phyloP scores from a whole-genome alignment of 2,113 vertebrate species.

The Lagopus muta region DNA sequence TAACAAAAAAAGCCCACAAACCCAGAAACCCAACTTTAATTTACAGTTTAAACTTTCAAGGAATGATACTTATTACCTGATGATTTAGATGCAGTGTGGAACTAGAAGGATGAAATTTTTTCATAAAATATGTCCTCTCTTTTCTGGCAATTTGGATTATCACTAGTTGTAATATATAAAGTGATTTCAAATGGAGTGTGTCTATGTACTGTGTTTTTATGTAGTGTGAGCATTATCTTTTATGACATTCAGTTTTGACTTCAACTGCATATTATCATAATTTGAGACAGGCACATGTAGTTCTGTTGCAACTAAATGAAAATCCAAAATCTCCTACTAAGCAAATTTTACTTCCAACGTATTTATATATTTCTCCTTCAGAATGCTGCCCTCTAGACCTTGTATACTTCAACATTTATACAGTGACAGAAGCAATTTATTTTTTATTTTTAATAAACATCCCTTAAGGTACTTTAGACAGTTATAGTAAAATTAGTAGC shows the following conservation, averaged over 20 bases:
- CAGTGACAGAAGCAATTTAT: constrained; percentile 47
- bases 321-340: constrained; percentile 10
- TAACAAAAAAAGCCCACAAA: background rate
- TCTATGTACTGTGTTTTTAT: background rate
- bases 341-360: constrained; percentile 8
- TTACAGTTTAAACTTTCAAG: background rate
- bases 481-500: constrained; percentile 65
- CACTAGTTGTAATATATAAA: background rate
- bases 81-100: background rate
- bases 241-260: background rate
- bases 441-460: constrained; percentile 72
- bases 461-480: constrained; percentile 50
- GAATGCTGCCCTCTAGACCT: constrained; percentile 48
- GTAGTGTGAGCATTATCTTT: background rate
- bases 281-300: background rate
- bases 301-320: constrained; percentile 22
- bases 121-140: background rate
- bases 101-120: background rate
- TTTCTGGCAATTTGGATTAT: background rate
- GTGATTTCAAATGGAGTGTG: background rate
- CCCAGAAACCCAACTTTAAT: background rate
- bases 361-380: constrained; percentile 62
- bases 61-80: background rate
- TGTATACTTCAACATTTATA: constrained; percentile 32
- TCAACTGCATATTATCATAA: background rate